A percentile compares a stretch with the other conserved stretches of the same genome.
Conservation (phyloP, 2,797 vertebrate species). For the Delichon dasypus region DNA sequence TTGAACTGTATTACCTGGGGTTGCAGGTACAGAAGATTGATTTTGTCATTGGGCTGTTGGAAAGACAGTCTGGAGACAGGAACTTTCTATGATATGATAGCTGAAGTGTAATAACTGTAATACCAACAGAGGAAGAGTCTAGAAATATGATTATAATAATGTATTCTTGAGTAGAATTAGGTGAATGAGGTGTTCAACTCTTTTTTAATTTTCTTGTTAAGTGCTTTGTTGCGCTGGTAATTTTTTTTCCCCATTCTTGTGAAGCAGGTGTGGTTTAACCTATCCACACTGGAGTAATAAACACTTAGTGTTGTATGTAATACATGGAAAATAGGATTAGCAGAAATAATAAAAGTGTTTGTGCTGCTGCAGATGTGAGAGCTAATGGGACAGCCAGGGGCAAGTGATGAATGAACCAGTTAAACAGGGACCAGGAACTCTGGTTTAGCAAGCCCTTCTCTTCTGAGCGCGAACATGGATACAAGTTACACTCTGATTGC, state of each 20-base stretch:
- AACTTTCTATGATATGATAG: neutral
- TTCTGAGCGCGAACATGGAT: neutral
- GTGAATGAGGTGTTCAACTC: neutral
- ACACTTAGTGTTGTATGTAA: neutral
- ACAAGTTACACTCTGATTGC: neutral
- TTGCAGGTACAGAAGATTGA: neutral
- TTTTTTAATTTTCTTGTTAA: neutral
- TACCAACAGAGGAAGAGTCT: neutral
- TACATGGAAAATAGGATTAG: neutral
- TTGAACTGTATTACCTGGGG: neutral
- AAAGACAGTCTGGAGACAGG: neutral
- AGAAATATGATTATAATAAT: neutral
- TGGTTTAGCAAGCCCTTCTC: constrained; percentile 33
- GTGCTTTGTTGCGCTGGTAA: neutral
- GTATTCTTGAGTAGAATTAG: neutral
- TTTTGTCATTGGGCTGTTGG: neutral
- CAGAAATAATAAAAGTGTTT: constrained; percentile 30
- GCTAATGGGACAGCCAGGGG: constrained; percentile 17
- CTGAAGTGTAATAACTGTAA: neutral
- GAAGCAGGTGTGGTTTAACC: constrained; percentile 6
- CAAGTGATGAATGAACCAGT: constrained; percentile 53
- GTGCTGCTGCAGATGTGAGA: constrained; percentile 3
- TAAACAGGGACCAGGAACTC: constrained; percentile 12
- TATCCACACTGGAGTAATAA: neutral
- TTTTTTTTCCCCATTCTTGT: neutral